Percentiles rank a stretch among this genome's conserved stretches.
Conservation (phyloP, 2,888 invertebrate species). For the Nesidiocoris tenuis region DNA sequence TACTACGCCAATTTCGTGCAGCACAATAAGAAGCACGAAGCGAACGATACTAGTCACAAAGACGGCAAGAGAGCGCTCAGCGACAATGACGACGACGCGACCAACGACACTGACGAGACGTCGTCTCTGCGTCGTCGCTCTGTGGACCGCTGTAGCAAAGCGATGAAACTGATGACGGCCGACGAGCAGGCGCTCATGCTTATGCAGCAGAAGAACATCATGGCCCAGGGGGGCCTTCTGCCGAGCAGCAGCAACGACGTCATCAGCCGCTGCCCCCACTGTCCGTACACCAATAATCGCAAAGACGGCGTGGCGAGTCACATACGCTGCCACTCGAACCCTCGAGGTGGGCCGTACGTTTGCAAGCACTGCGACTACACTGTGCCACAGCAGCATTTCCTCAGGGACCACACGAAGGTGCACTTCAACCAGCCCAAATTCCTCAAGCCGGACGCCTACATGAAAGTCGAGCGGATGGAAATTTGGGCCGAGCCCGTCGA, state of each 20-base stretch:
- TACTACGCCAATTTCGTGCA: constrained; percentile 82
- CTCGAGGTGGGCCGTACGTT: constrained; percentile 64
- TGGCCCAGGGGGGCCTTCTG: constrained; percentile 4
- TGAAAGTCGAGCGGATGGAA: constrained; percentile 61
- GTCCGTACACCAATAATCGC: constrained; percentile 76
- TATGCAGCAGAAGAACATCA: constrained; percentile 59
- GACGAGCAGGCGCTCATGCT: constrained; percentile 65
- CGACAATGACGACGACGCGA: constrained; percentile 48
- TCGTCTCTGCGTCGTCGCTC: neutral
- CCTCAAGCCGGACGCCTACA: constrained; percentile 62
- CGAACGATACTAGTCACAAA: constrained; percentile 38
- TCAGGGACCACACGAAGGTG: constrained; percentile 75
- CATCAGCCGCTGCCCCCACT: constrained; percentile 69
- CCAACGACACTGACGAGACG: neutral
- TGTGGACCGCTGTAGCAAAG: constrained; percentile 54
- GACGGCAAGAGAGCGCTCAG: constrained; percentile 49
- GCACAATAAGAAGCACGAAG: constrained; percentile 57
- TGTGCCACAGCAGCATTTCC: constrained; percentile 69
- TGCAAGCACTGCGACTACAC: constrained; percentile 83
- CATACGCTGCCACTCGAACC: constrained; percentile 68
- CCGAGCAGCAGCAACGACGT: constrained; percentile 61
- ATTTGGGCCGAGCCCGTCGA: constrained; percentile 60
- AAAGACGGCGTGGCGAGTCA: constrained; percentile 74
- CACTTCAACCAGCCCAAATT: constrained; percentile 68
- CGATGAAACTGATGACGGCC: constrained; percentile 61